Evolutionary conservation across 2,888 invertebrate species (phyloP), one percentile per base, ranked within the genome.

Genomic region (Andrena flavipes): DNA sequence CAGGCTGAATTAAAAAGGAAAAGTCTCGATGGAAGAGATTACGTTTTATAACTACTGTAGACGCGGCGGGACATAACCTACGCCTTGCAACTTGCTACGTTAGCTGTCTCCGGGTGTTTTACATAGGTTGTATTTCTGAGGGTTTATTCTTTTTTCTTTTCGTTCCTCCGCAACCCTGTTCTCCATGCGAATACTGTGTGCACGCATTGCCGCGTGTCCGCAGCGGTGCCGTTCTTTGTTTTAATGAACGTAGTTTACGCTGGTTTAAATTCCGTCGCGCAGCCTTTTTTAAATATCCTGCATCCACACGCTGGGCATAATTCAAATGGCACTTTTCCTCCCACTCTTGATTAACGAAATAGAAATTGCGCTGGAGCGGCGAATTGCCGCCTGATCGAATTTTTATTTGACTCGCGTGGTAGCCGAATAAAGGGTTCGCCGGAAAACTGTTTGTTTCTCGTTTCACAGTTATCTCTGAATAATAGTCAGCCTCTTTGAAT

Each of bases 181-280:
- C 79, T 54, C 70, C 35, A 56, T 35, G 76, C 56, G 67, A 71
- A 71, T 29, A 49, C 72, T 35, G 72, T 71, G 80, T 77, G 65
- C 82, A 83, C 82, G 83, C 83, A 83, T 82, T 82, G 72, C 68
- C 81, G 81, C 81, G 81, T 81, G 60, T 73, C 82, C 81, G 81
- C 82, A 82, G 74, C 83, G 78, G 67, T 65, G 73, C 74, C 73
- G 71, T 83, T 83, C 82, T 82, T 82, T 83, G 69, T 82, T 83
- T 83, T 83, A 83, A 83, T 77, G 83, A 82, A 77, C 83, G 82
- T 83, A 82, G 73, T 83, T 83, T 83, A 83, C 83, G 83, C 77
- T 62, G 81, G 67, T 74, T 83, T 83, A 82, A 82, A 82, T 76
- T 76, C 72, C 65, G 81, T 74, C 82, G 69, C 54, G 62, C 56